Percentiles rank a stretch among this genome's conserved stretches.
Conservation (phyloP, 2,888 invertebrate species). For the Aspidiotus destructor region DNA sequence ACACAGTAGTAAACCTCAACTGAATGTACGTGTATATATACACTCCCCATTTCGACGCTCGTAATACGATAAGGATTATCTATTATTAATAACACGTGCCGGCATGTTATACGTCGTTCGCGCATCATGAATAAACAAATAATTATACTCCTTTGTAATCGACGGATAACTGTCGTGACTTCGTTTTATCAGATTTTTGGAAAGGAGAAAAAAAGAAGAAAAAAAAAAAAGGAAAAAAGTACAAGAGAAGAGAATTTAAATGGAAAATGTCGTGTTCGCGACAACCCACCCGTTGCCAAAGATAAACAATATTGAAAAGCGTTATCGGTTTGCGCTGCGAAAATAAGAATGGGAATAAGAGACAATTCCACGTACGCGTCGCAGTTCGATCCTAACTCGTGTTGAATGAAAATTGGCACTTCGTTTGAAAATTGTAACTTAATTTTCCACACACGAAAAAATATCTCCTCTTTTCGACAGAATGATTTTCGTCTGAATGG, state of each 20-base stretch:
- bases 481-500: too few species aligned
- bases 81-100: slow-evolving; percentile 31
- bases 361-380: too few species aligned
- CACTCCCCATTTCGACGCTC: slow-evolving; percentile 24
- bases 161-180: slow-evolving; percentile 6
- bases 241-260: slow-evolving; percentile 1
- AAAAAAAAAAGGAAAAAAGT: slow-evolving; percentile 2
- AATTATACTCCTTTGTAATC: slow-evolving; percentile 21
- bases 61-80: slow-evolving; percentile 33
- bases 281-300: slow-evolving; percentile 9
- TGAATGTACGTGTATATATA: slow-evolving; percentile 5
- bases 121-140: slow-evolving; percentile 32
- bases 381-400: too few species aligned
- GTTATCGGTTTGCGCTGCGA: too few species aligned
- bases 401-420: too few species aligned
- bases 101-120: slow-evolving; percentile 21
- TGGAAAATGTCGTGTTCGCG: slow-evolving; percentile 7
- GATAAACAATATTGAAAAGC: too few species aligned
- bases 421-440: too few species aligned
- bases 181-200: slow-evolving; percentile 17
- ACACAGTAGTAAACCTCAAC: neutral
- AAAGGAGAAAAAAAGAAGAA: neutral
- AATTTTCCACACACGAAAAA: too few species aligned
- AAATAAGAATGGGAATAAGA: too few species aligned
- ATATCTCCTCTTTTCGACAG: too few species aligned